phyloP scores from a whole-genome alignment of 2,888 invertebrate genomes.

The Cryptocephalus moraei region DNA sequence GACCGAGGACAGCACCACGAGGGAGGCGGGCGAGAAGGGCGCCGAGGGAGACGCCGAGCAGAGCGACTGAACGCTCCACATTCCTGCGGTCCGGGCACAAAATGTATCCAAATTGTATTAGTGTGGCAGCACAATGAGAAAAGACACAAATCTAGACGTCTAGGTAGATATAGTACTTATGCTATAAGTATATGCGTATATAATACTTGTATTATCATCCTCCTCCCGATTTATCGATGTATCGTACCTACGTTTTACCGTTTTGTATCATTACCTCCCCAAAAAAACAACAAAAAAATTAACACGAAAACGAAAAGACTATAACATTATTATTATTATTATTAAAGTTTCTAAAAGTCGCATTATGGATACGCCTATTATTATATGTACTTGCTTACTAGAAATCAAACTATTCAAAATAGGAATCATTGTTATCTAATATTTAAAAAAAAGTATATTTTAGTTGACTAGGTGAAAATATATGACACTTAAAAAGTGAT shows the following conservation, averaged over 20 bases:
- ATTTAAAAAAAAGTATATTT: constrained; percentile 29
- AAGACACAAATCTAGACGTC: constrained; percentile 25
- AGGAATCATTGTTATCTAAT: constrained; percentile 40
- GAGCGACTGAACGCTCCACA: constrained; percentile 39
- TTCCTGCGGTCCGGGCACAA: constrained; percentile 18
- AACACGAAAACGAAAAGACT: not conserved
- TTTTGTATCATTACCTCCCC: no score
- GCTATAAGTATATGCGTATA: not conserved
- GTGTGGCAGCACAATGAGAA: constrained; percentile 32
- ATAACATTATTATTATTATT: not conserved
- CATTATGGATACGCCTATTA: no score
- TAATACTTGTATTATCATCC: constrained; percentile 1
- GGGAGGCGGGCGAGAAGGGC: constrained; percentile 45
- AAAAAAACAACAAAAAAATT: constrained; percentile 1
- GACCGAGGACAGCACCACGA: constrained; percentile 46
- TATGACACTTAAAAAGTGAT: constrained; percentile 26
- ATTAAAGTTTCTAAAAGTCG: no score
- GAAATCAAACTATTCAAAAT: constrained; percentile 36
- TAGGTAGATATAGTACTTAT: constrained; percentile 15
- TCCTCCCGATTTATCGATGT: constrained; percentile 15
- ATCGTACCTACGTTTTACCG: constrained; percentile 5
- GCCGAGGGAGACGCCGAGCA: constrained; percentile 49
- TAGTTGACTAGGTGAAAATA: constrained; percentile 29
- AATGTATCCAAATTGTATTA: constrained; percentile 13
- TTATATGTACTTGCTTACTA: constrained; percentile 33